Evolutionary conservation across 92 coral and sea anemone genomes (phyloP).

Genomic region (Micromussa lordhowensis): DNA sequence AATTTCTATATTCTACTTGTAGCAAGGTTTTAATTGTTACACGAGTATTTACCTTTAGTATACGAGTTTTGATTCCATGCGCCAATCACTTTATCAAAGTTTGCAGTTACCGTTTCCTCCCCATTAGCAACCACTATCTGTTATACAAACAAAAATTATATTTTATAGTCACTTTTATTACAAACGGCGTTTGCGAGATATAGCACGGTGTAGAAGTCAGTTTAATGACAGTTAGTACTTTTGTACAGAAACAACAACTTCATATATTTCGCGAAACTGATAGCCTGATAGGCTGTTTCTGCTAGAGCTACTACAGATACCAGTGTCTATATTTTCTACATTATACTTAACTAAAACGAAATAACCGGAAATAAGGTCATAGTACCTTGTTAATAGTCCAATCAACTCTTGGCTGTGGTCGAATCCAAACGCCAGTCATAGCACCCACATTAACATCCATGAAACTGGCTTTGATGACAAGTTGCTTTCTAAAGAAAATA

Average conservation of each 20-base stretch:
- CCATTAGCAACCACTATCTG: background rate
- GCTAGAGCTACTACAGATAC: background rate
- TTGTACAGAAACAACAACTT: too few species aligned
- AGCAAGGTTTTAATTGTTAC: background rate
- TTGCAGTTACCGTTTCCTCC: background rate
- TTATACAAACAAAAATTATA: too few species aligned
- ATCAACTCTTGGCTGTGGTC: background rate
- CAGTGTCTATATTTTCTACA: background rate
- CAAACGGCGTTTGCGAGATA: background rate
- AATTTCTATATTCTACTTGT: background rate
- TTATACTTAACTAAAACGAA: too few species aligned
- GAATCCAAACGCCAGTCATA: background rate
- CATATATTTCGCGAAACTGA: background rate
- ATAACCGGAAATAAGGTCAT: background rate
- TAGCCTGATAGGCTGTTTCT: background rate
- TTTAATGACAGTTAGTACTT: background rate
- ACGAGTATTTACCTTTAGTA: background rate
- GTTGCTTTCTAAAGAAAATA: background rate
- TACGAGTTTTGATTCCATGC: background rate
- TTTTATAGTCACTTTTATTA: background rate
- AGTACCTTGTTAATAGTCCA: background rate
- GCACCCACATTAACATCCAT: background rate
- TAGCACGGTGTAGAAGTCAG: background rate
- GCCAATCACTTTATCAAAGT: background rate
- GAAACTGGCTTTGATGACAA: background rate